These are phyloP conservation scores for Petrocephalus microphthalmus DNA, from an alignment of 2,113 vertebrate genomes.

Conservation along the genomic window DNA sequence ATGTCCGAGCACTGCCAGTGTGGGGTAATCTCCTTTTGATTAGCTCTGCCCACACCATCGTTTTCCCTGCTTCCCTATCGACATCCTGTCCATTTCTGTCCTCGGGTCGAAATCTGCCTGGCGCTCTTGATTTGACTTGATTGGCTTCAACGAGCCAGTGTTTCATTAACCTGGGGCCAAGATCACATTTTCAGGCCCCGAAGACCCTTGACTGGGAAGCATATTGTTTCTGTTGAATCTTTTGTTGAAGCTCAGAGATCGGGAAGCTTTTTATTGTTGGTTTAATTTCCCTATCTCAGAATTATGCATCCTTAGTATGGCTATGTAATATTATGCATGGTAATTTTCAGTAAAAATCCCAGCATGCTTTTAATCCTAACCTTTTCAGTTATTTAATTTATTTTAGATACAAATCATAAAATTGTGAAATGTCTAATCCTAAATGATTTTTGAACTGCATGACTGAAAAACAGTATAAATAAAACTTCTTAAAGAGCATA, in stretches of 20 bases:
- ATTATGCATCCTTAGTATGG: not conserved
- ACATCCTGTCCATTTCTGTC: not conserved
- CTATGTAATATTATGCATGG: not conserved
- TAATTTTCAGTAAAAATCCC: not conserved
- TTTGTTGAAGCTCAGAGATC: not conserved
- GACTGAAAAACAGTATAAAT: not conserved
- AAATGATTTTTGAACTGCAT: not conserved
- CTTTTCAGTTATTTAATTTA: not conserved
- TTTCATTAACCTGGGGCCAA: not conserved
- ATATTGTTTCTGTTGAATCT: not conserved
- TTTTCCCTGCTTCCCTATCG: not conserved
- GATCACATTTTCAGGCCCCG: not conserved
- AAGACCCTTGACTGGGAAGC: not conserved
- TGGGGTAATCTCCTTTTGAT: conserved; percentile 33
- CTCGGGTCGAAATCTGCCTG: conserved; percentile 9
- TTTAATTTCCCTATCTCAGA: not conserved
- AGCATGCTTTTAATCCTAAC: not conserved
- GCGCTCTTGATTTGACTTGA: conserved; percentile 19
- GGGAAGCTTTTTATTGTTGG: not conserved
- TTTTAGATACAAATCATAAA: not conserved
- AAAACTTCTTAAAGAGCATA: not conserved
- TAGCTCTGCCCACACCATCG: conserved; percentile 16
- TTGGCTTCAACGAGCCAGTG: not conserved
- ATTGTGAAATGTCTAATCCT: not conserved
- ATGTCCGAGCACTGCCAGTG: conserved; percentile 58